A percentile compares a stretch with the other conserved stretches of the same genome.
Evolutionary conservation across 2,888 invertebrate genomes (phyloP).

Genomic region (Mythimna ferrago): DNA sequence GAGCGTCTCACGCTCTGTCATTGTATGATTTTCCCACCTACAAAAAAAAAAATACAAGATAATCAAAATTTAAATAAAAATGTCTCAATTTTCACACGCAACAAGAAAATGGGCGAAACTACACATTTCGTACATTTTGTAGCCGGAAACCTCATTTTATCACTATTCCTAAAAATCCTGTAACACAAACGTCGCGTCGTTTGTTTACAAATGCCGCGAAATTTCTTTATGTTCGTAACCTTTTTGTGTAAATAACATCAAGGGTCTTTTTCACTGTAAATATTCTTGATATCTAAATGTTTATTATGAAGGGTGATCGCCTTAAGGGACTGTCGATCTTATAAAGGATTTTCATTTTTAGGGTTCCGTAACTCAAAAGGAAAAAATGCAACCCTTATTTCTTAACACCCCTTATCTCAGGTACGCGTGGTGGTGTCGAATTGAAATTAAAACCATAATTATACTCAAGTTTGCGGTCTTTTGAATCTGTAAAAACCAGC

Average conservation of each 20-base stretch:
- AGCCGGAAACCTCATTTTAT: constrained; percentile 50
- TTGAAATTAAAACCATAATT: too few relatives aligned
- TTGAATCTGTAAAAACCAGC: too few relatives aligned
- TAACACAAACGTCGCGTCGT: constrained; percentile 58
- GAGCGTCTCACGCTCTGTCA: too few relatives aligned
- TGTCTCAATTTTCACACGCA: constrained; percentile 20
- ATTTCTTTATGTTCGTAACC: constrained; percentile 76
- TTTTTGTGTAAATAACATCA: constrained; percentile 71
- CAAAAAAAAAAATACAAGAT: too few relatives aligned
- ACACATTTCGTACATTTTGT: constrained; percentile 61
- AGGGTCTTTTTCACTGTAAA: constrained; percentile 61
- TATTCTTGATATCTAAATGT: constrained; percentile 67
- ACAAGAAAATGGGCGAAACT: constrained; percentile 54
- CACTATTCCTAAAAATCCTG: constrained; percentile 56
- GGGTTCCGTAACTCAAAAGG: too few relatives aligned
- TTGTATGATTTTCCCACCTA: too few relatives aligned
- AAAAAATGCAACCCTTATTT: too few relatives aligned
- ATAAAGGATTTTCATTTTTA: constrained; percentile 30
- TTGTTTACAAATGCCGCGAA: constrained; percentile 78
- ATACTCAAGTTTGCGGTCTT: too few relatives aligned
- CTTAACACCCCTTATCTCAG: too few relatives aligned
- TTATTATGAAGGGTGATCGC: constrained; percentile 63
- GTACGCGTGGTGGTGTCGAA: too few relatives aligned
- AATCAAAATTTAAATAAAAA: constrained; percentile 20
- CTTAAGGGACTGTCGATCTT: constrained; percentile 38